Conservation (phyloP, 30 jellyfish, hydroid and myxozoan species). For the Hydractinia symbiolongicarpus region DNA sequence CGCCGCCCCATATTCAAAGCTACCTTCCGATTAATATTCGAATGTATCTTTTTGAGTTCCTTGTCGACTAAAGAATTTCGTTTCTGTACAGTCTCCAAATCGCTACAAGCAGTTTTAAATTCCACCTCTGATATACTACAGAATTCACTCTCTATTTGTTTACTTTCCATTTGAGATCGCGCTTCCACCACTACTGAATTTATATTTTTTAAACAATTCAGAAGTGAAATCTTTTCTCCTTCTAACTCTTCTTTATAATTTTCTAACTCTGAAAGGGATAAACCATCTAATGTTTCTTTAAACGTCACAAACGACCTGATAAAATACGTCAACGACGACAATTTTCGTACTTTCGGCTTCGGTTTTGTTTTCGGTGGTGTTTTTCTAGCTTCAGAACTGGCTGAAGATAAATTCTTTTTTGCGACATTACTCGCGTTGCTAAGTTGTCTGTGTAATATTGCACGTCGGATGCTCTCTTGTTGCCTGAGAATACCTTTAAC, state of each 20-base stretch:
- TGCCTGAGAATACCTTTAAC: conserved; percentile 39
- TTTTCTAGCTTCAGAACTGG: neutral
- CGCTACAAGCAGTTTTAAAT: conserved; percentile 36
- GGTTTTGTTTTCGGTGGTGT: conserved; percentile 40
- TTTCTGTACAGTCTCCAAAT: conserved; percentile 44
- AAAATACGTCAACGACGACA: conserved; percentile 1
- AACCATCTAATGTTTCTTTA: conserved; percentile 24
- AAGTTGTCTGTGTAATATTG: conserved; percentile 27
- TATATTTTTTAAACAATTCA: conserved; percentile 42
- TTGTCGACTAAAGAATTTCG: conserved; percentile 50
- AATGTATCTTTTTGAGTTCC: conserved; percentile 31
- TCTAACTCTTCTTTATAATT: conserved; percentile 55
- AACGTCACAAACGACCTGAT: conserved; percentile 7
- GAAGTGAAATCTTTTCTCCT: conserved; percentile 45
- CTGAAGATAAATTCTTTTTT: neutral
- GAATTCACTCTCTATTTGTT: conserved; percentile 14
- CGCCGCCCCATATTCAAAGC: conserved; percentile 19
- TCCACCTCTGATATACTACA: conserved; percentile 40
- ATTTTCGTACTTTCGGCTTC: conserved; percentile 23
- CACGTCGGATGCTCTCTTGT: conserved; percentile 41
- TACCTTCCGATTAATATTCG: conserved; percentile 25
- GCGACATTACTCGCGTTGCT: neutral
- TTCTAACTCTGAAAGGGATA: conserved; percentile 36
- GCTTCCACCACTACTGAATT: conserved; percentile 30
- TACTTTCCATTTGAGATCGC: conserved; percentile 24